Base-by-base conservation (phyloP, 2,797 vertebrate species). In the Lemur catta region DNA sequence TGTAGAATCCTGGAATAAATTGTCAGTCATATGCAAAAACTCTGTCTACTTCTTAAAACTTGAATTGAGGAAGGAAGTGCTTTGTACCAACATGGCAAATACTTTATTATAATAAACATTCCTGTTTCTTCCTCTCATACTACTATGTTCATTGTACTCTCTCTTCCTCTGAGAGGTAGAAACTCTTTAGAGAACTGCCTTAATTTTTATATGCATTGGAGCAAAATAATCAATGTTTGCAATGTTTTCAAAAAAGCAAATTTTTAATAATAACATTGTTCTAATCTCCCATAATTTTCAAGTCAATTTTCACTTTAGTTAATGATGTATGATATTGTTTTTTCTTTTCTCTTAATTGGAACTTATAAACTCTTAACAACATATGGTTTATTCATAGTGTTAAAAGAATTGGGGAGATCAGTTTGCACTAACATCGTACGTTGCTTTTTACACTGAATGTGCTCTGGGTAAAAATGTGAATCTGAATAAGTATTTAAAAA, bases 61-160 rank as follows among this genome's bases (percentile, higher is more conserved):
- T 97, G 78, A 98, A 93, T 96, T 98, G 98, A 97, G 98, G 98
- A 98, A 98, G 98, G 98, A 98, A 98, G 95, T 98, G 88, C 95
- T 97, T 98, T 98, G 94, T 92, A 97, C 97, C 78, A 98, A 92
- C 92, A 96, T 86, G 91, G 86, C 59, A 96, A 96, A 94, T 97
- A 96, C 95, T 97, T 98, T 84, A 97, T 94, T 97, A 57, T 97
- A 98, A 97, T 95, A 96, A 97, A 84, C 80, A 81, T 97, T 98
- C 95, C 87, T 92, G 84, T 80, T 81, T 93, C 93, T 93, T 97
- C 76, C 69, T 97, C 65, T 96, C 69, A 22, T 90, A 30, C 71
- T 89, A 10, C 81, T 84, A 87, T 96, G 84, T 95, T 94, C 78
- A 50, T 90, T 88, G 67, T 87, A 65, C 38, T 91, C 14, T 88